Percentiles rank a stretch among this genome's conserved stretches.
phyloP scores from a whole-genome alignment of 2,888 invertebrate species.

The Lasioglossum leucozonium region DNA sequence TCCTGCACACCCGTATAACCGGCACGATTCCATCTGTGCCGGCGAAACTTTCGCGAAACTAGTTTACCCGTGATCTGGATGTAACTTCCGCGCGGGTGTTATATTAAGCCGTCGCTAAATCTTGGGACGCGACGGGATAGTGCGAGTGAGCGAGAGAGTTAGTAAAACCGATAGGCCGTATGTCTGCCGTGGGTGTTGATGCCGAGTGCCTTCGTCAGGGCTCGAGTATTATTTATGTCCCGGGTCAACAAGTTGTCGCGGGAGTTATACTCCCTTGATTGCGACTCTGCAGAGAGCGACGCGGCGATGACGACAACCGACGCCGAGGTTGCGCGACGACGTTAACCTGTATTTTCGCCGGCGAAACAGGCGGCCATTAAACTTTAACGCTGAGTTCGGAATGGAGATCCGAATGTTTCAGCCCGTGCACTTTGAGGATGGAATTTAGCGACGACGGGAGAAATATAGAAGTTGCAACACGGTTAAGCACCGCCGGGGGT shows the following conservation, averaged over 20 bases:
- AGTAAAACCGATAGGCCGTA: conserved; percentile 2
- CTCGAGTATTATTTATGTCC: conserved; percentile 33
- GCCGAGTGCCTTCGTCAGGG: conserved; percentile 27
- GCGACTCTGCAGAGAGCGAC: background rate
- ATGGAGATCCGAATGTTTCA: conserved; percentile 2
- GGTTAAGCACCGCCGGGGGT: background rate
- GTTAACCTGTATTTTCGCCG: background rate
- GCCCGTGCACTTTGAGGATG: background rate
- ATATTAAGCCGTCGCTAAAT: conserved; percentile 71
- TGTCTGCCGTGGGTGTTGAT: conserved; percentile 23
- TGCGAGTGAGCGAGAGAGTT: background rate
- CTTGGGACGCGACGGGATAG: conserved; percentile 36
- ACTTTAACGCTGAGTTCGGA: background rate
- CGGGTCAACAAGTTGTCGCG: conserved; percentile 42
- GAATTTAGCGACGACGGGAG: background rate
- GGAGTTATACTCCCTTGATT: conserved; percentile 23
- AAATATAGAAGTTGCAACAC: background rate
- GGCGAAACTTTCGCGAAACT: conserved; percentile 69
- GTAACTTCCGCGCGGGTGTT: conserved; percentile 66
- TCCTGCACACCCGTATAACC: conserved; percentile 30
- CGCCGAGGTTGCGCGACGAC: background rate
- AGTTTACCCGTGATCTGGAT: conserved; percentile 70
- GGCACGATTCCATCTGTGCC: conserved; percentile 50
- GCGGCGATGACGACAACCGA: background rate
- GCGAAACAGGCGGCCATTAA: conserved; percentile 6